These are phyloP conservation scores for Latrodectus elegans DNA, from an alignment of 2,888 invertebrate genomes.

Conservation along the genomic window DNA sequence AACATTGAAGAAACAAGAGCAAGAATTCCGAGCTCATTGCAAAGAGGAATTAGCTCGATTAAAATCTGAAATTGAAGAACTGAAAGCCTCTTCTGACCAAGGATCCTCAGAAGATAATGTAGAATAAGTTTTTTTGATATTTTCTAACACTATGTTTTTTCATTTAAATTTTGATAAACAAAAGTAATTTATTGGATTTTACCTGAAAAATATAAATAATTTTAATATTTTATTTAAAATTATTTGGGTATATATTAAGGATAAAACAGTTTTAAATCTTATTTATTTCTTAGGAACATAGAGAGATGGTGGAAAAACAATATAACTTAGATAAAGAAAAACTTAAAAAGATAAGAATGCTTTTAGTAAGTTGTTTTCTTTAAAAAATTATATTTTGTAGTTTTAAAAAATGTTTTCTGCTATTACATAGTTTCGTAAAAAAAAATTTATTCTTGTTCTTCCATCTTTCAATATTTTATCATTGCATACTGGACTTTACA, in stretches of 20 bases:
- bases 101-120: conserved; percentile 75
- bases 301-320: conserved; percentile 74
- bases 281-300: conserved; percentile 73
- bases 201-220: neutral
- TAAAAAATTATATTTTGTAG: no score
- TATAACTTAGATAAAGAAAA: conserved; percentile 75
- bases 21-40: conserved; percentile 84
- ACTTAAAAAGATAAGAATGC: conserved; percentile 75
- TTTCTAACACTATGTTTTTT: neutral
- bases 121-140: conserved; percentile 20
- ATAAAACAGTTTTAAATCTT: neutral
- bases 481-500: no score
- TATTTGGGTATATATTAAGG: neutral
- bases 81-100: conserved; percentile 73
- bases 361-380: conserved; percentile 72
- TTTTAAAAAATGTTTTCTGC: no score
- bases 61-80: conserved; percentile 74
- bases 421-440: no score
- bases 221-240: neutral
- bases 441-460: no score
- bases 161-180: neutral
- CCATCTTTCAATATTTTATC: no score
- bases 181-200: neutral
- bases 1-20: conserved; percentile 83
- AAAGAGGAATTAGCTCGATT: conserved; percentile 77